These are phyloP conservation scores for Calidris pugnax DNA, from an alignment of 2,113 vertebrate genomes.

Conservation along the genomic window DNA sequence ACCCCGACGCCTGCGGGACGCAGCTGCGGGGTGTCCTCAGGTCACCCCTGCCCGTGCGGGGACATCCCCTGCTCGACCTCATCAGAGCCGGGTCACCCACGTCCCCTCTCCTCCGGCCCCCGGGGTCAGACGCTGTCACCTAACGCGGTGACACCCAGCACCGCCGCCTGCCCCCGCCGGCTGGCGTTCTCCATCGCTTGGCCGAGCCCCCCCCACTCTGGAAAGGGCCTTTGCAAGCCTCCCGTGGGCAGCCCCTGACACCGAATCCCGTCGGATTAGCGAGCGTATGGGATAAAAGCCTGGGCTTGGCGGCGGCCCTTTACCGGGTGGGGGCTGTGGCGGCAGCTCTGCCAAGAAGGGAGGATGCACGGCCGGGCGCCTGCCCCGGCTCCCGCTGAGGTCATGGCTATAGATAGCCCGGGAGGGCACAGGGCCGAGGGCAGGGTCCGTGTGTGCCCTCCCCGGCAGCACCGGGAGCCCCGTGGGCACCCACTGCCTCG, in stretches of 20 bases:
- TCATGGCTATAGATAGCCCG: constrained; percentile 46
- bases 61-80: background rate
- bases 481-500: background rate
- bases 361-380: background rate
- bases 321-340: background rate
- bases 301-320: background rate
- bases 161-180: background rate
- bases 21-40: constrained; percentile 43
- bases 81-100: background rate
- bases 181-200: background rate
- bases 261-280: constrained; percentile 17
- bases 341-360: background rate
- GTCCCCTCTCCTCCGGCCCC: background rate
- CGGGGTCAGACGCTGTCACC: background rate
- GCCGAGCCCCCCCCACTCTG: background rate
- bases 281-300: background rate
- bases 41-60: background rate
- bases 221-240: background rate
- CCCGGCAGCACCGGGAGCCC: background rate
- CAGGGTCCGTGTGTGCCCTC: background rate
- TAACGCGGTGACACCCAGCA: background rate
- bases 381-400: constrained; percentile 3
- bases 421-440: background rate
- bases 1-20: background rate
- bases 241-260: constrained; percentile 7